Conservation (phyloP, 2,113 vertebrate genomes). For the Campylomormyrus tamandua region DNA sequence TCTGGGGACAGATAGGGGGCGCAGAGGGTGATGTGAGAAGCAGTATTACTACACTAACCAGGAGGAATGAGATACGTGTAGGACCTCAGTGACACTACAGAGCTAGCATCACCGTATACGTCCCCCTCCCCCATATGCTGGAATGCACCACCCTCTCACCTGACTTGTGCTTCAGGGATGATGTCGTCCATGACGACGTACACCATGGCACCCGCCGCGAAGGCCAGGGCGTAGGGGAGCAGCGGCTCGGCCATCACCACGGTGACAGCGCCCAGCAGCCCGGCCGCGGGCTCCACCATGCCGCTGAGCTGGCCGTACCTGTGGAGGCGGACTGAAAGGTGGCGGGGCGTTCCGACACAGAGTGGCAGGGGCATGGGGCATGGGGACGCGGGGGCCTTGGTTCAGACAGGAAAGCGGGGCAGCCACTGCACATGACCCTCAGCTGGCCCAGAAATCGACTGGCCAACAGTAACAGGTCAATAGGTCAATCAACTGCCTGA, state of each 20-base stretch:
- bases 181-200: slow-evolving; percentile 94
- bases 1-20: background rate
- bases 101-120: background rate
- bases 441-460: background rate
- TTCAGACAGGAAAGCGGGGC: background rate
- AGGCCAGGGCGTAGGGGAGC: slow-evolving; percentile 84
- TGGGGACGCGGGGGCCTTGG: background rate
- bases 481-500: background rate
- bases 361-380: no score
- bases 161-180: slow-evolving; percentile 89
- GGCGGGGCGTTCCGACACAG: background rate
- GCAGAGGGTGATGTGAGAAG: background rate
- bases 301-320: slow-evolving; percentile 96
- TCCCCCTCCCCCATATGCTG: background rate
- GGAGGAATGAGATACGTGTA: background rate
- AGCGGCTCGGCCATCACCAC: slow-evolving; percentile 80
- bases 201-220: slow-evolving; percentile 92
- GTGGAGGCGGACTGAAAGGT: slow-evolving; percentile 4
- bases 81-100: background rate
- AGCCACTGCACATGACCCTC: background rate
- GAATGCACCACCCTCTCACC: slow-evolving; percentile 54
- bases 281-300: slow-evolving; percentile 88
- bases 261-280: slow-evolving; percentile 70
- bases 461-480: background rate
- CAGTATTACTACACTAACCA: background rate